Percentiles rank a stretch among this genome's conserved stretches.
These are phyloP conservation scores for Autographa pulchrina DNA, from an alignment of 2,888 invertebrate species.

Conservation along the genomic window DNA sequence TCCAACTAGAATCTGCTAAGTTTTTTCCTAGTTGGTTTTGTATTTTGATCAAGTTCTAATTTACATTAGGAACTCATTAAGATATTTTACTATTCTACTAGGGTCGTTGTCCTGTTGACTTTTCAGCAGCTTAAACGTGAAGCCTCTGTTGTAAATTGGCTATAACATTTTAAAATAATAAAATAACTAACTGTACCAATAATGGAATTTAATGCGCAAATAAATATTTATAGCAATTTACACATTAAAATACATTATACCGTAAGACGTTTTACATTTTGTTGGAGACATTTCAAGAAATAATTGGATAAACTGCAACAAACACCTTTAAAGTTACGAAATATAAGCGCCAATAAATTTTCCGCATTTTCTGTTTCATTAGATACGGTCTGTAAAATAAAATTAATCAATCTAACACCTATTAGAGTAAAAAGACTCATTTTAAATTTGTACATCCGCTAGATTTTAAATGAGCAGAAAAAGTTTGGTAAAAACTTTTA, in stretches of 20 bases:
- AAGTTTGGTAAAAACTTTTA: constrained; percentile 33
- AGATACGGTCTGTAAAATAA: constrained; percentile 33
- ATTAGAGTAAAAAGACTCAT: constrained; percentile 36
- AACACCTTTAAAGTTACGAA: constrained; percentile 11
- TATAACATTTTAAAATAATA: not conserved
- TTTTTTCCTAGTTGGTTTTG: constrained; percentile 24
- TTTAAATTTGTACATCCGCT: constrained; percentile 35
- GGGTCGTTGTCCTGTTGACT: not conserved
- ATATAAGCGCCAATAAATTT: constrained; percentile 10
- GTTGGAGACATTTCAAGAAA: not conserved
- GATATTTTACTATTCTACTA: too few species aligned
- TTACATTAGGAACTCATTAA: too few species aligned
- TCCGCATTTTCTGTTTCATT: constrained; percentile 26
- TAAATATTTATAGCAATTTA: not conserved
- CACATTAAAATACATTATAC: not conserved
- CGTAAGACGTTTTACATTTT: not conserved
- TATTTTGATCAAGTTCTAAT: constrained; percentile 8
- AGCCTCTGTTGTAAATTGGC: not conserved
- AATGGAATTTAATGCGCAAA: not conserved
- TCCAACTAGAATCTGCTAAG: constrained; percentile 15
- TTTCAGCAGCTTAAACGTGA: not conserved
- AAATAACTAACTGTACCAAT: not conserved
- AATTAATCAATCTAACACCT: constrained; percentile 46
- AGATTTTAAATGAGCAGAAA: constrained; percentile 25
- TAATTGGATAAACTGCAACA: constrained; percentile 11